A percentile compares a stretch with the other conserved stretches of the same genome.
phyloP scores from a whole-genome alignment of 2,888 invertebrate genomes.

The Orthosia incerta region DNA sequence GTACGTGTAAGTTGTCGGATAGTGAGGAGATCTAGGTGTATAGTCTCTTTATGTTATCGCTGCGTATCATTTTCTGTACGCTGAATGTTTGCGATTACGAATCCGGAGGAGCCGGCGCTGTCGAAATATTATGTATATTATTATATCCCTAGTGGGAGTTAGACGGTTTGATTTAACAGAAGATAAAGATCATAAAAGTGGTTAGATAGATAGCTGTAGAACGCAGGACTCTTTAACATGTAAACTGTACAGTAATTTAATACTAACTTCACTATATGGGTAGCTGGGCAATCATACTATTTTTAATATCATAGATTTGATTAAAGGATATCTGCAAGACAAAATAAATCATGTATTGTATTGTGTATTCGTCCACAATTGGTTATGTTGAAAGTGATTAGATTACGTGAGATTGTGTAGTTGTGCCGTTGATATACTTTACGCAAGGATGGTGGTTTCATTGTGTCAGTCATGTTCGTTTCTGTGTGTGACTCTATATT shows the following conservation, averaged over 20 bases:
- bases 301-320: slow-evolving; percentile 86
- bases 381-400: slow-evolving; percentile 76
- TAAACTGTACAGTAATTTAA: slow-evolving; percentile 88
- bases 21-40: slow-evolving; percentile 80
- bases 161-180: slow-evolving; percentile 73
- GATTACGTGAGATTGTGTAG: slow-evolving; percentile 76
- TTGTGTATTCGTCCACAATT: slow-evolving; percentile 81
- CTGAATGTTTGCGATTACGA: slow-evolving; percentile 67
- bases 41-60: slow-evolving; percentile 75
- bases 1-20: slow-evolving; percentile 83
- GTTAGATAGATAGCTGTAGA: slow-evolving; percentile 84
- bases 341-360: slow-evolving; percentile 80
- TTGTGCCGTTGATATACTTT: slow-evolving; percentile 70
- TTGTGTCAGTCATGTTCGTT: slow-evolving; percentile 64
- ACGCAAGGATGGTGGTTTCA: slow-evolving; percentile 61
- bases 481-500: slow-evolving; percentile 70
- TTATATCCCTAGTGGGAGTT: slow-evolving; percentile 75
- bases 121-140: slow-evolving; percentile 74
- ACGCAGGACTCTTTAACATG: slow-evolving; percentile 83
- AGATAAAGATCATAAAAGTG: slow-evolving; percentile 76
- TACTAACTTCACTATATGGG: slow-evolving; percentile 90
- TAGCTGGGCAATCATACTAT: slow-evolving; percentile 90
- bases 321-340: slow-evolving; percentile 80
- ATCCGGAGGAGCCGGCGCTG: slow-evolving; percentile 63
- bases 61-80: slow-evolving; percentile 74